Evolutionary conservation across 2,113 vertebrate species (phyloP).

Genomic region (Polyodon spathula): DNA sequence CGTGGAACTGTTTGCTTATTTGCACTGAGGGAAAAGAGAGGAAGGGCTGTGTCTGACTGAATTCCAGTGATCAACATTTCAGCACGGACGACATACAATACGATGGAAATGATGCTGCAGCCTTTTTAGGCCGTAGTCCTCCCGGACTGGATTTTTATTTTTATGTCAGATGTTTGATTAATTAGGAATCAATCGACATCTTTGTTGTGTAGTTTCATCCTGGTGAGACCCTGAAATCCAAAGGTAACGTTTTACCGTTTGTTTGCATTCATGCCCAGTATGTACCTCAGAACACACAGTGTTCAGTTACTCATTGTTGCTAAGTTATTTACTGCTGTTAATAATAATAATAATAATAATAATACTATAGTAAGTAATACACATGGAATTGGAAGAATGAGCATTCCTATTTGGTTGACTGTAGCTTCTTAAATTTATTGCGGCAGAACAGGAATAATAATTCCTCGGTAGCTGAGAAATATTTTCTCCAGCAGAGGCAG

Average conservation of each 20-base stretch:
- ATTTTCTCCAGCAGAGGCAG: conserved; percentile 18
- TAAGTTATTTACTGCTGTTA: background rate
- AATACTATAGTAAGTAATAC: background rate
- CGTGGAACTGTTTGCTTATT: conserved; percentile 23
- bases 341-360: background rate
- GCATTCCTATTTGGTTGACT: background rate
- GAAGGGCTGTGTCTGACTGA: conserved; percentile 43
- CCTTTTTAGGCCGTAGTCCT: conserved; percentile 54
- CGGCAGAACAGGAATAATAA: no score
- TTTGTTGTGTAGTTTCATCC: conserved; percentile 22
- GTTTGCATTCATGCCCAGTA: background rate
- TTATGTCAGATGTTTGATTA: conserved; percentile 27
- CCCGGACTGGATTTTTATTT: conserved; percentile 18
- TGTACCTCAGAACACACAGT: background rate
- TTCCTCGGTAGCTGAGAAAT: background rate
- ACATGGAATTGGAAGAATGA: background rate
- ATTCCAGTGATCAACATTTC: conserved; percentile 25
- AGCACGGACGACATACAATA: conserved; percentile 25
- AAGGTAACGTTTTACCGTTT: conserved; percentile 37
- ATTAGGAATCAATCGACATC: conserved; percentile 1
- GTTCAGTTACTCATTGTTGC: background rate
- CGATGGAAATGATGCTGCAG: conserved; percentile 63
- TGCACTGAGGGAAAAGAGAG: conserved; percentile 17
- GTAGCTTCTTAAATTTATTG: background rate
- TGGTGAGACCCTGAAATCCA: conserved; percentile 25